phyloP scores from a whole-genome alignment of 2,113 vertebrate species.

The Erpornis zantholeuca region DNA sequence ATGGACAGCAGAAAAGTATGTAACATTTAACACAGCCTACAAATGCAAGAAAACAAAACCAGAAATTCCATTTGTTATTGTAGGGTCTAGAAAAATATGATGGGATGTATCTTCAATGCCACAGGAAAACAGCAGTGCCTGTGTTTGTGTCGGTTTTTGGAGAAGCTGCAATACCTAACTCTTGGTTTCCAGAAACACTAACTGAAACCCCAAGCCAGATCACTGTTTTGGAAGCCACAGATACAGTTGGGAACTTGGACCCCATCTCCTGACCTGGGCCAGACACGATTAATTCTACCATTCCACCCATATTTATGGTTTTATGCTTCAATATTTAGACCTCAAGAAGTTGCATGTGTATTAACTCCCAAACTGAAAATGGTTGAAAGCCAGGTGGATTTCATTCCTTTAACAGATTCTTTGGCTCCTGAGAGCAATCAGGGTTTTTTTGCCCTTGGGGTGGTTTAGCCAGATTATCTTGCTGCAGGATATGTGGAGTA shows the following conservation, averaged over 20 bases:
- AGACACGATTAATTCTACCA: neutral
- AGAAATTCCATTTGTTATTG: slow-evolving; percentile 13
- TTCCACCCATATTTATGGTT: neutral
- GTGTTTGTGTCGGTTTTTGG: neutral
- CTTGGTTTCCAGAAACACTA: neutral
- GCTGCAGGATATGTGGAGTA: neutral
- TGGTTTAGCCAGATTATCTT: neutral
- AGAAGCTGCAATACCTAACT: neutral
- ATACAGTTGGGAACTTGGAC: neutral
- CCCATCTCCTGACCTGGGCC: neutral
- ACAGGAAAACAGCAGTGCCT: neutral
- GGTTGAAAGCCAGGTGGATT: neutral
- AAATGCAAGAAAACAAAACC: slow-evolving; percentile 41
- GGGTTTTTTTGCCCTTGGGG: neutral
- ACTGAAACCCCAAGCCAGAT: neutral
- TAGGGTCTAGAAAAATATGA: neutral
- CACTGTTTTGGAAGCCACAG: neutral
- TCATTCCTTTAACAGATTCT: neutral
- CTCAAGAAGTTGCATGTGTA: neutral
- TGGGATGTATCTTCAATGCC: neutral
- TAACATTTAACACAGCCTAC: slow-evolving; percentile 25
- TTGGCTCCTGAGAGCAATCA: neutral
- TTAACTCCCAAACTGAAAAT: neutral
- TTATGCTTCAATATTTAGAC: neutral
- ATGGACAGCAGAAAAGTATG: slow-evolving; percentile 48